Evolutionary conservation across 2,888 invertebrate genomes (phyloP), one percentile per base, ranked within the genome.

Genomic region (Agapostemon virescens): DNA sequence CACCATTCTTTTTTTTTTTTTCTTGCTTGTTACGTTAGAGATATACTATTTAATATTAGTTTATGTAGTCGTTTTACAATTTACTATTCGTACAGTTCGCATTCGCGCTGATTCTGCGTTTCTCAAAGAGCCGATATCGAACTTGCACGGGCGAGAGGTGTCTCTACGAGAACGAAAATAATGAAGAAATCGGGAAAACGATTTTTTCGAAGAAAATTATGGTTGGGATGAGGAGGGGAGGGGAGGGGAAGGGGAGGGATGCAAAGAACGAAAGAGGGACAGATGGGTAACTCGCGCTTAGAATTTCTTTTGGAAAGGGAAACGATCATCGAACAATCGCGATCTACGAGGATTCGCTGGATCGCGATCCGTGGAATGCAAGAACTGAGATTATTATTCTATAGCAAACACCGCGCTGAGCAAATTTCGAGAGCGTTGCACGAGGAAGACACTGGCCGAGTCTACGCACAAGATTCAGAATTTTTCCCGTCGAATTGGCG

Each of bases 31-130:
- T 86, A 86, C 84, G 84, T 87, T 89, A 90, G 82, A 90, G 82
- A 86, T 90, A 88, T 89, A 90, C 87, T 87, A 88, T 90, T n/a
- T 49, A 89, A 87, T 90, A 90, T 89, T 89, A 90, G 88, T 90
- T 68, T 88, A 85, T 89, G 88, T 91, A 90, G 84, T 90, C 84
- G 87, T 89, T 90, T 91, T 90, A 91, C 90, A 90, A 90, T 89
- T 88, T 86, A 85, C 90, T 90, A 90, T 87, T 88, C 81, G 87
- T 89, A 90, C 88, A 88, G 84, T 86, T 89, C 86, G 87, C 85
- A 86, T 87, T 87, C 86, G 85, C 87, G 83, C 83, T 83, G 84
- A 79, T 87, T 49, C n/a, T 84, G 82, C 82, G 71, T 77, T 79
- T 79, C 40, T 26, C 17, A 26, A 72, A 87, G 81, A 76, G 77